phyloP scores from a whole-genome alignment of 2,113 vertebrate genomes.

The Ptilonorhynchus violaceus region DNA sequence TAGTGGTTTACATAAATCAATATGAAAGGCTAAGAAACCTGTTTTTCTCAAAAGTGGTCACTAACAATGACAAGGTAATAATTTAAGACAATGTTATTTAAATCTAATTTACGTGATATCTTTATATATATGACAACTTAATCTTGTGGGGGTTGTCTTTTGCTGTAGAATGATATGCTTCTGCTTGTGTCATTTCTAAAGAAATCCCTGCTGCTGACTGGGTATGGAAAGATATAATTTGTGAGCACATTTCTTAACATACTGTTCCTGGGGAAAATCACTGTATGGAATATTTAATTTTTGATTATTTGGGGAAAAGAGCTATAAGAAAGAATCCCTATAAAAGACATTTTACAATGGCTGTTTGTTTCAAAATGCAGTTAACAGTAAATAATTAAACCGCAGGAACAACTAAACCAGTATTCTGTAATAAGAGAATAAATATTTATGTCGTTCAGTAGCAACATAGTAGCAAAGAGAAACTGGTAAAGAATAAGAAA shows the following conservation, averaged over 20 bases:
- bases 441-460: not conserved
- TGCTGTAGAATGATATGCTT: not conserved
- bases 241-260: not conserved
- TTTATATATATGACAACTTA: not conserved
- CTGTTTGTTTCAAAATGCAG: not conserved
- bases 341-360: not conserved
- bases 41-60: not conserved
- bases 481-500: not conserved
- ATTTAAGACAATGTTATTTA: conserved; percentile 1
- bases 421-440: not conserved
- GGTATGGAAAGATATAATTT: not conserved
- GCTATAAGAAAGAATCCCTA: not conserved
- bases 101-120: not conserved
- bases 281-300: not conserved
- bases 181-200: not conserved
- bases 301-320: not conserved
- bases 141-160: not conserved
- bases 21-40: not conserved
- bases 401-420: not conserved
- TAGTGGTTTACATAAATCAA: not conserved
- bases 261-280: not conserved
- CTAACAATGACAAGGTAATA: not conserved
- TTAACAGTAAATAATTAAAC: not conserved
- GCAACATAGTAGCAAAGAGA: not conserved
- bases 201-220: not conserved